Evolutionary conservation across 2,797 vertebrate genomes (phyloP), one percentile per base, ranked within the genome.

Genomic region (Paratrypauchen microcephalus): DNA sequence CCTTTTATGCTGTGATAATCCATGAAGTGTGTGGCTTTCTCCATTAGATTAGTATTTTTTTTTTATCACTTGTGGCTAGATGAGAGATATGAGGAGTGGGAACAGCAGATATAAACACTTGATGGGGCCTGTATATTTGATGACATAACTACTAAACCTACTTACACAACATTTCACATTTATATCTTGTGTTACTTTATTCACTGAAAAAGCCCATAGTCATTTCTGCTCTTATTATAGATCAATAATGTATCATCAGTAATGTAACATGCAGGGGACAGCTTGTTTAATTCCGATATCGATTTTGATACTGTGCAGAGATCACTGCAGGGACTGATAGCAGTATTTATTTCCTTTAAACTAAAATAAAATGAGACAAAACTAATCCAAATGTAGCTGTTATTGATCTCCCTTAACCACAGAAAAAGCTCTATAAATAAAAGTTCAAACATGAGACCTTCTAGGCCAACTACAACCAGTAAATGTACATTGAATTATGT

Each of bases 41-140:
- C n/a, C 56, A 79, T 86, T 76, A 77, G 76, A 87, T 88, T 85
- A 85, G 73, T 61, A 48, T 71, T 79, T 61, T 83, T 71, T 79
- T 61, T 83, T 84, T 74, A 77, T 88, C 77, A 77, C 76, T 75
- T 60, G 60, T 71, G 72, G 69, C 69, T 70, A 71, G 77, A 84
- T 78, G 68, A 83, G 66, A 70, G 74, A 76, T 52, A 5, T 24
- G 30, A 55, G n/a, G 8, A 18, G 32, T 60, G 18, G 1, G 58
- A 60, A n/a, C 18, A 60, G 24, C 28, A n/a, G 41, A n/a, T 60
- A 60, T 30, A 60, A 60, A 60, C 58, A 60, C 30, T 30, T 26
- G 11, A 61, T 6, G 32, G 11, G 52, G 7, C 5, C 30, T 60
- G 59, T 15, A 61, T 61, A 39, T 36, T 36, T 60, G 18, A 59